Evolutionary conservation across 2,113 vertebrate species (phyloP).

Genomic region (Pygoscelis adeliae): DNA sequence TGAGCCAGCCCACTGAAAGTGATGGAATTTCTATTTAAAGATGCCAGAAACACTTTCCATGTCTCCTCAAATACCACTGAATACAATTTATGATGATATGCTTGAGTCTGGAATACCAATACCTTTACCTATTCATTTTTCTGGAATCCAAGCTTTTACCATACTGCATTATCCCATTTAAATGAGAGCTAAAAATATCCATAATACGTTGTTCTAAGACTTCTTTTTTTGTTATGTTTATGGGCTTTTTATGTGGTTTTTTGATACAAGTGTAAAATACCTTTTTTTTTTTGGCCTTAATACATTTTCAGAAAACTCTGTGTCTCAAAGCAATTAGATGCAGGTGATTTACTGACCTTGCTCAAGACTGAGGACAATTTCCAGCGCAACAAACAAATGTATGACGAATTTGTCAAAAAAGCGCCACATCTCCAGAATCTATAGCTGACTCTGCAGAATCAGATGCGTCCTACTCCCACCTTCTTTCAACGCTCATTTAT

Average conservation of each 20-base stretch:
- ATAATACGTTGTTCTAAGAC: not conserved
- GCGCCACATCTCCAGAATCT: not conserved
- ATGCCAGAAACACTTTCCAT: slow-evolving; percentile 2
- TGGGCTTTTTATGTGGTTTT: not conserved
- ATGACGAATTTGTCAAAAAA: not conserved
- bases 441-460: not conserved
- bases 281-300: not conserved
- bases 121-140: not conserved
- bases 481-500: not conserved
- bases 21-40: slow-evolving; percentile 12
- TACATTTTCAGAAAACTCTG: not conserved
- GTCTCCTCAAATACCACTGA: not conserved
- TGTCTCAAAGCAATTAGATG: not conserved
- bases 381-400: not conserved
- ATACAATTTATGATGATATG: not conserved
- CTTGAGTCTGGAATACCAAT: not conserved
- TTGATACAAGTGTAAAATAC: not conserved
- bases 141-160: not conserved
- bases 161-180: not conserved
- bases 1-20: not conserved
- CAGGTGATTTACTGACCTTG: not conserved
- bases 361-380: not conserved
- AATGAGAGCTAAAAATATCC: not conserved
- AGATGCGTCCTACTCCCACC: not conserved
- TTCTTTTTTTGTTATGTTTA: not conserved